Percentiles rank a stretch among this genome's conserved stretches.
These are phyloP conservation scores for Drosophila orena DNA, from an alignment of 1,140 invertebrate genomes.

Conservation along the genomic window DNA sequence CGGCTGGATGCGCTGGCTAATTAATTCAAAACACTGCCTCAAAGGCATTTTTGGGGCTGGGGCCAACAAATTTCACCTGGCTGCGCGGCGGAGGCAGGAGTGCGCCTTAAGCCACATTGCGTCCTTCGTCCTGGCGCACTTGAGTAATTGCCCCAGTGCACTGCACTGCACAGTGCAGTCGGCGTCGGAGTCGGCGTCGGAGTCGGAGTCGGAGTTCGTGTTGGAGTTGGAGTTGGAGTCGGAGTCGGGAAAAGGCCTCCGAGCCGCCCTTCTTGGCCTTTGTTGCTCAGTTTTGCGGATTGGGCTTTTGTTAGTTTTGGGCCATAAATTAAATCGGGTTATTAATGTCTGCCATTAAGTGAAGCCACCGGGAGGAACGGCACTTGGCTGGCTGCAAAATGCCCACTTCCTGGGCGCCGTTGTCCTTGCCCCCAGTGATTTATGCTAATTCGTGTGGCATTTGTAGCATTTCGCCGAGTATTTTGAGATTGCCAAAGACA, in stretches of 20 bases:
- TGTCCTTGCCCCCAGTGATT: constrained; percentile 44
- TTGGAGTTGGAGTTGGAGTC: background rate
- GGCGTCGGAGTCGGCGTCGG: background rate
- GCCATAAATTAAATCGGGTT: constrained; percentile 82
- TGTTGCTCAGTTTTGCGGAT: constrained; percentile 60
- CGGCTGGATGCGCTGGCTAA: constrained; percentile 48
- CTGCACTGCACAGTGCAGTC: constrained; percentile 60
- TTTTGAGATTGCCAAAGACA: constrained; percentile 65
- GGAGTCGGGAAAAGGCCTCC: constrained; percentile 8
- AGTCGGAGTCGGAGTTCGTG: background rate
- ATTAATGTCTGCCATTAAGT: constrained; percentile 83
- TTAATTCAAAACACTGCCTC: constrained; percentile 82
- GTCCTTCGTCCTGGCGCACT: constrained; percentile 53
- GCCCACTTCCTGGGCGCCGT: constrained; percentile 18
- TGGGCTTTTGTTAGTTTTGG: constrained; percentile 77
- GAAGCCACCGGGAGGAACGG: constrained; percentile 60
- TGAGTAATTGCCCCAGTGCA: constrained; percentile 70
- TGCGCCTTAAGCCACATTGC: constrained; percentile 71
- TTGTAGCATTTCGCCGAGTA: constrained; percentile 70
- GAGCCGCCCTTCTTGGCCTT: constrained; percentile 20
- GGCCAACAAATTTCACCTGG: constrained; percentile 68
- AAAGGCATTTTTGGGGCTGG: constrained; percentile 67
- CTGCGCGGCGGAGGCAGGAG: background rate
- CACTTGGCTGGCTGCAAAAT: constrained; percentile 28
- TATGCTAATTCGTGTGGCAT: constrained; percentile 75